These are phyloP conservation scores for Passer domesticus DNA, from an alignment of 2,113 vertebrate genomes.

Conservation along the genomic window DNA sequence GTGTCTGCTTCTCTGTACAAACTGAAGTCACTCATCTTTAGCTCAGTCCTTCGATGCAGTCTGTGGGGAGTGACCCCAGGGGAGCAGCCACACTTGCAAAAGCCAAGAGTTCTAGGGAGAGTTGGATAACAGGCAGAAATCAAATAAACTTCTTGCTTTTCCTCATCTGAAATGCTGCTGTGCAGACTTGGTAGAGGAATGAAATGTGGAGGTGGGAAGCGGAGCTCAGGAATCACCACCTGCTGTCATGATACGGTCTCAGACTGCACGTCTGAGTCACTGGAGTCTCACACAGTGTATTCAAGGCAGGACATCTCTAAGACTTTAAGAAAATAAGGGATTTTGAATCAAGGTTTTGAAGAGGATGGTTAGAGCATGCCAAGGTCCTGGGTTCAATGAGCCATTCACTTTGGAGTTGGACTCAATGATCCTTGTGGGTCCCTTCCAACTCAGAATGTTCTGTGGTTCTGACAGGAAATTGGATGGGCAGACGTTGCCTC, in stretches of 20 bases:
- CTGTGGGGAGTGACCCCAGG: background rate
- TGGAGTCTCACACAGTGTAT: background rate
- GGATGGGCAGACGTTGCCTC: background rate
- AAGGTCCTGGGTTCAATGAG: background rate
- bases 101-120: background rate
- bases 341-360: background rate
- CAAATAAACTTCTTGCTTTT: background rate
- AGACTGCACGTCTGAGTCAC: background rate
- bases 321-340: background rate
- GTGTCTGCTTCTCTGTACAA: background rate
- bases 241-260: fast-evolving
- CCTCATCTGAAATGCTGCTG: background rate
- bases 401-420: background rate
- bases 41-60: background rate
- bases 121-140: background rate
- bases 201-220: fast-evolving
- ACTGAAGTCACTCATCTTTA: background rate
- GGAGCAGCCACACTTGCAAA: background rate
- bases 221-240: background rate
- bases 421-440: background rate
- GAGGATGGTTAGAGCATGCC: background rate
- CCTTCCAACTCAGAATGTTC: background rate
- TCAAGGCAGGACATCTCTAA: background rate
- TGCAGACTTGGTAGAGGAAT: background rate
- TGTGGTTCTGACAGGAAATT: background rate